Evolutionary conservation across 2,113 vertebrate genomes (phyloP), one percentile per base, ranked within the genome.

Genomic region (Choloepus hoffmanni): DNA sequence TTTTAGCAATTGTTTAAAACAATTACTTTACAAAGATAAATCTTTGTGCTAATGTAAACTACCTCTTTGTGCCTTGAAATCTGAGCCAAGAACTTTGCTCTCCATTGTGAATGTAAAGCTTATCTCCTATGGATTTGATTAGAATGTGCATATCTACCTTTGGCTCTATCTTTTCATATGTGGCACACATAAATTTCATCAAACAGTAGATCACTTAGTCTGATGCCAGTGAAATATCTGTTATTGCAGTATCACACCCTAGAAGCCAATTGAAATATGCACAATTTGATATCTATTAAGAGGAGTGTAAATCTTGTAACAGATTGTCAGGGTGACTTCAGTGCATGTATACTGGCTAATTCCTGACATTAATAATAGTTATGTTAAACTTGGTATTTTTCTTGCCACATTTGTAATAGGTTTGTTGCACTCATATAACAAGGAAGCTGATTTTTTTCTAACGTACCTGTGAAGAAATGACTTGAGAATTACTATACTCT

Each of bases 51-150:
- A 62, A 43, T 23, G 45, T 68, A n/a, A 85, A 36, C 50, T 84
- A 50, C 62, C 50, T 92, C 33, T 89, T 88, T 89, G 48, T 93
- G 76, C 87, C 53, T 95, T 93, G 62, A 93, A 82, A 58, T 90
- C 83, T 90, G 60, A 94, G 23, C 81, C 55, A 23, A 67, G 53
- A 89, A 58, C 10, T 48, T 53, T 74, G 21, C 24, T 94, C 50
- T 89, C 33, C 88, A 45, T 88, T 65, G 23, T 91, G 73, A 84
- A 72, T 33, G 53, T 96, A 63, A 89, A 85, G 53, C 5, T 92
- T n/a, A 15, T 85, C 28, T 90, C 33, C 45, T 28, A 6, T 86
- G 58, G 45, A 74, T 92, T 82, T 88, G 8, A 62, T 88, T 89
- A 84, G 36, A 84, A 90, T 84, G 23, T 82, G 1, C 21, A 68